phyloP scores from a whole-genome alignment of 2,113 vertebrate genomes.

The Bettongia penicillata region DNA sequence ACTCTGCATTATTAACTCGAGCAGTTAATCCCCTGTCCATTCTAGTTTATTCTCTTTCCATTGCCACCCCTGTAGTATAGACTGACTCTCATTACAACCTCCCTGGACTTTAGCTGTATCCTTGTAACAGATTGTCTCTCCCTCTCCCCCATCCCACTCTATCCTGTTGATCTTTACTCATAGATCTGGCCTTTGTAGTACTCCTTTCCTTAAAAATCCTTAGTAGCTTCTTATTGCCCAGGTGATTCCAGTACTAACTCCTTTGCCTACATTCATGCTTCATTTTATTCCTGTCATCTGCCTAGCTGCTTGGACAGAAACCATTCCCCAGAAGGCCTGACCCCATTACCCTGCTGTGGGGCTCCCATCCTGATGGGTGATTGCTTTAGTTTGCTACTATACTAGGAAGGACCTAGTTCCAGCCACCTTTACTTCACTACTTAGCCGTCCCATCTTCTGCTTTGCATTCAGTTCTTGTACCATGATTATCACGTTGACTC shows the following conservation, averaged over 20 bases:
- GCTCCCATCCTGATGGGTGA: neutral
- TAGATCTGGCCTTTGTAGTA: neutral
- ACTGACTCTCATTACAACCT: neutral
- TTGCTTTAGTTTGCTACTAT: no score
- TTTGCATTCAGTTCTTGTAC: neutral
- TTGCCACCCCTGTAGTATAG: neutral
- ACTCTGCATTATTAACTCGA: neutral
- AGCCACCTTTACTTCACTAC: neutral
- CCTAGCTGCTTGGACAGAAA: neutral
- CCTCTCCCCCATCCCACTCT: neutral
- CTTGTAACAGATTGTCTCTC: neutral
- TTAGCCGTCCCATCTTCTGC: neutral
- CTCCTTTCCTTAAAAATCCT: neutral
- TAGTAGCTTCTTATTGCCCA: neutral
- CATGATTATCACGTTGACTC: neutral
- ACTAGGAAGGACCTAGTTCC: neutral
- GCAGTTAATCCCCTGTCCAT: neutral
- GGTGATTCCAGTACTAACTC: no score
- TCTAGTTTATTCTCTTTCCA: neutral
- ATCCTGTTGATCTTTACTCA: neutral
- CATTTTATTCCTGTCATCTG: neutral
- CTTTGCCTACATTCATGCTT: neutral
- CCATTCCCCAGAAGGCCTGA: no score
- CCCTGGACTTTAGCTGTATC: neutral
- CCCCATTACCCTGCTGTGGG: no score